A percentile compares a stretch with the other conserved stretches of the same genome.
phyloP scores from a whole-genome alignment of 2,113 vertebrate genomes.

The Carettochelys insculpta region DNA sequence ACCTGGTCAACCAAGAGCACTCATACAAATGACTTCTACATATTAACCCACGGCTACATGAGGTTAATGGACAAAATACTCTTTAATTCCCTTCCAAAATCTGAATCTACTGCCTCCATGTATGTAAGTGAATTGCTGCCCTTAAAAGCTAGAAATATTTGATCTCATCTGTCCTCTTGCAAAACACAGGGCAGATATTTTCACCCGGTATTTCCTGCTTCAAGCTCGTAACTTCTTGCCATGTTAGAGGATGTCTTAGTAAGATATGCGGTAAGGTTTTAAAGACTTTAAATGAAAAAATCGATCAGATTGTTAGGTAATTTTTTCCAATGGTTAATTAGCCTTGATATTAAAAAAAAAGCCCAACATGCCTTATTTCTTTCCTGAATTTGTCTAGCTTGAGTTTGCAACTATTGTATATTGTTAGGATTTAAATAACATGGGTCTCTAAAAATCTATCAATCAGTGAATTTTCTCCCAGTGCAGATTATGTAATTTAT shows the following conservation, averaged over 20 bases:
- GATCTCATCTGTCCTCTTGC: not conserved
- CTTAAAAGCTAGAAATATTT: not conserved
- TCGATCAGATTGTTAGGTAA: not conserved
- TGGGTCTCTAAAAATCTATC: not conserved
- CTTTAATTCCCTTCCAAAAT: not conserved
- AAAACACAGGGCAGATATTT: not conserved
- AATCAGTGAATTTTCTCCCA: not conserved
- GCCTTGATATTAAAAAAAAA: not conserved
- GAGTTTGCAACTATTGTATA: not conserved
- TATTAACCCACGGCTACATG: accelerated
- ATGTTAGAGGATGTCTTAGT: accelerated
- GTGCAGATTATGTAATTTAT: not conserved
- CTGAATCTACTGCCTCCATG: not conserved
- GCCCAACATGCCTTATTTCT: not conserved
- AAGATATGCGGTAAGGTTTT: not conserved
- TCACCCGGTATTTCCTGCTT: not conserved
- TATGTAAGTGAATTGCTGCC: not conserved
- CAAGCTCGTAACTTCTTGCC: not conserved
- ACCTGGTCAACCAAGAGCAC: not conserved
- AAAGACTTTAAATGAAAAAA: not conserved
- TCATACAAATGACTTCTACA: not conserved
- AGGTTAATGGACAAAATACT: not conserved
- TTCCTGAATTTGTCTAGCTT: not conserved
- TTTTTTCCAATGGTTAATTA: not conserved
- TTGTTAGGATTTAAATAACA: not conserved